phyloP scores from a whole-genome alignment of 2,113 vertebrate species.

The Carollia perspicillata region DNA sequence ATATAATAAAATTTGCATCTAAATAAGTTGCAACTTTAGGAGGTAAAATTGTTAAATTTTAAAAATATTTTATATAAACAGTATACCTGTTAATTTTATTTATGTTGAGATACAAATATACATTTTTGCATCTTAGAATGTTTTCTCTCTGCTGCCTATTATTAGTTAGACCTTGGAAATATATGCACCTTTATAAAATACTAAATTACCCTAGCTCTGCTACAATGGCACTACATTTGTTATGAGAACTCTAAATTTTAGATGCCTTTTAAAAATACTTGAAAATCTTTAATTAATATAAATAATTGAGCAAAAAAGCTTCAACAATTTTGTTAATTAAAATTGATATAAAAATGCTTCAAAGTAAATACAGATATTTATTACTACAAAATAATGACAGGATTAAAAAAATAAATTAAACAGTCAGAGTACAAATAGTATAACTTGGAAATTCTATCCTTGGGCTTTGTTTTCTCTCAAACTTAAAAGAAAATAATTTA shows the following conservation, averaged over 20 bases:
- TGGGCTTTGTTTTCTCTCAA: neutral
- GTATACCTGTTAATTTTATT: neutral
- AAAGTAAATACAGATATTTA: neutral
- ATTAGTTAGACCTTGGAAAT: neutral
- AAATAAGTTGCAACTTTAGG: neutral
- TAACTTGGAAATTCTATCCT: neutral
- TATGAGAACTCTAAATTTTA: neutral
- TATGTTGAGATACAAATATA: neutral
- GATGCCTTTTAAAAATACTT: neutral
- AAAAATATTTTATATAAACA: neutral
- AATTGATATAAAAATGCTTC: neutral
- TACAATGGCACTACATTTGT: neutral
- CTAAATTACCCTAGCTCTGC: neutral
- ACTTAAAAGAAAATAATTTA: neutral
- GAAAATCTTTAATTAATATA: neutral
- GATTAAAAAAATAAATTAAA: neutral
- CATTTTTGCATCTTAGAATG: neutral
- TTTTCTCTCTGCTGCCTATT: neutral
- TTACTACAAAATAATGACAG: neutral
- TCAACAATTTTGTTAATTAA: neutral
- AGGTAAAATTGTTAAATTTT: neutral
- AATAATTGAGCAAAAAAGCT: neutral
- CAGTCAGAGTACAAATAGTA: neutral
- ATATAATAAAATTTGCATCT: neutral
- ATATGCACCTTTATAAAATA: neutral